phyloP scores from a whole-genome alignment of 2,888 invertebrate genomes.

The Erebia aethiops region DNA sequence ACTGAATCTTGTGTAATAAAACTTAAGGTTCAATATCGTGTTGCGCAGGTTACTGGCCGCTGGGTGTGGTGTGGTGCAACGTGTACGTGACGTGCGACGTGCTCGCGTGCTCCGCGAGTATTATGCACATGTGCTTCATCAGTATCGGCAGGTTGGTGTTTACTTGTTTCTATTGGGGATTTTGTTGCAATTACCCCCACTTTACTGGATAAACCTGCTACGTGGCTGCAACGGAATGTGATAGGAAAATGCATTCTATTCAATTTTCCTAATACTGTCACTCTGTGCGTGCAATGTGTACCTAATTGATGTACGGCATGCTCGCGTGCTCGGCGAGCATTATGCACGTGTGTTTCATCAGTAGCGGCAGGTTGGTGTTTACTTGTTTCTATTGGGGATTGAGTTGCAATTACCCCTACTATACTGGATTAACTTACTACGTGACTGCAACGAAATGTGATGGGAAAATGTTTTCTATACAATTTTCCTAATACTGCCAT shows the following conservation, averaged over 20 bases:
- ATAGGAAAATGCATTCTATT: no score
- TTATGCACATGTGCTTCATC: conserved; percentile 97
- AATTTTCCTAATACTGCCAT: no score
- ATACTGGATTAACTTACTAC: neutral
- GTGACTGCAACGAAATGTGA: neutral
- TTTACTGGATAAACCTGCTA: neutral
- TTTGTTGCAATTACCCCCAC: conserved; percentile 1
- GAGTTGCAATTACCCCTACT: neutral
- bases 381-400: conserved; percentile 2
- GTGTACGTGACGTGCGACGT: conserved; percentile 98
- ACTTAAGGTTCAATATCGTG: neutral
- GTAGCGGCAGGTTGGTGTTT: conserved; percentile 87
- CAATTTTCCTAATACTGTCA: no score
- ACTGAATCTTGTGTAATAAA: neutral
- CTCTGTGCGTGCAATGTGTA: conserved; percentile 97
- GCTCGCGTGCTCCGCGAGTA: conserved; percentile 96
- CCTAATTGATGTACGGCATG: conserved; percentile 97
- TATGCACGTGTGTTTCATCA: conserved; percentile 97
- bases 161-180: conserved; percentile 2
- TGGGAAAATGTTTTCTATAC: no score
- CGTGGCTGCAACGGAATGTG: neutral
- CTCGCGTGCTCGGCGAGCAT: conserved; percentile 97
- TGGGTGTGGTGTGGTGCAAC: conserved; percentile 96
- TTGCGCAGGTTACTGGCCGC: conserved; percentile 94
- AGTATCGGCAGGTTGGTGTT: conserved; percentile 89